phyloP scores from a whole-genome alignment of 2,113 vertebrate species.

The Oostethus manadensis region DNA sequence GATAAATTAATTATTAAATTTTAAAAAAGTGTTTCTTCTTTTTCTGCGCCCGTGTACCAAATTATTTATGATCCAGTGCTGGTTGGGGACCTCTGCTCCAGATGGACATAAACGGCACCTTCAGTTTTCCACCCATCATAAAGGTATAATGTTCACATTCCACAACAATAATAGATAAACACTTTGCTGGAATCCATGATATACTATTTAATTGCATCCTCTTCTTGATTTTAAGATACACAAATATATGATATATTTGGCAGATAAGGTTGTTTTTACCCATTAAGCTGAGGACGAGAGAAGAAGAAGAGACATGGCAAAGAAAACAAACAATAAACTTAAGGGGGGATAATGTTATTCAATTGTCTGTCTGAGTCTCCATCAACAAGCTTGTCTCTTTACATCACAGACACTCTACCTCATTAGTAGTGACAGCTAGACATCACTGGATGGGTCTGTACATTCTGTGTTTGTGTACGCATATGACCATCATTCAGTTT shows the following conservation, averaged over 20 bases:
- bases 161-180: no score
- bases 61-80: no score
- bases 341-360: slow-evolving; percentile 52
- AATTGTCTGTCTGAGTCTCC: slow-evolving; percentile 53
- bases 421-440: slow-evolving; percentile 63
- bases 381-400: slow-evolving; percentile 52
- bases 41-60: no score
- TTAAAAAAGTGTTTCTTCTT: no score
- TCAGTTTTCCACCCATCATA: not conserved
- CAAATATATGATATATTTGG: slow-evolving; percentile 8
- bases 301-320: not conserved
- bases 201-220: not conserved
- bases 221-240: not conserved
- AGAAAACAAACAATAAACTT: slow-evolving; percentile 43
- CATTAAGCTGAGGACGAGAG: slow-evolving; percentile 1
- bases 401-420: slow-evolving; percentile 53
- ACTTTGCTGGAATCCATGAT: no score
- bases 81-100: not conserved
- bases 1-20: no score
- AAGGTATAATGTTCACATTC: no score
- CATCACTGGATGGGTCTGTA: slow-evolving; percentile 30
- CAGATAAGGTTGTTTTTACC: not conserved
- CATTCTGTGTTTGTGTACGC: slow-evolving; percentile 16
- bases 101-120: slow-evolving; percentile 8
- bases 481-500: slow-evolving; percentile 48